Evolutionary conservation across 2,113 vertebrate species (phyloP).

Genomic region (Podiceps cristatus): DNA sequence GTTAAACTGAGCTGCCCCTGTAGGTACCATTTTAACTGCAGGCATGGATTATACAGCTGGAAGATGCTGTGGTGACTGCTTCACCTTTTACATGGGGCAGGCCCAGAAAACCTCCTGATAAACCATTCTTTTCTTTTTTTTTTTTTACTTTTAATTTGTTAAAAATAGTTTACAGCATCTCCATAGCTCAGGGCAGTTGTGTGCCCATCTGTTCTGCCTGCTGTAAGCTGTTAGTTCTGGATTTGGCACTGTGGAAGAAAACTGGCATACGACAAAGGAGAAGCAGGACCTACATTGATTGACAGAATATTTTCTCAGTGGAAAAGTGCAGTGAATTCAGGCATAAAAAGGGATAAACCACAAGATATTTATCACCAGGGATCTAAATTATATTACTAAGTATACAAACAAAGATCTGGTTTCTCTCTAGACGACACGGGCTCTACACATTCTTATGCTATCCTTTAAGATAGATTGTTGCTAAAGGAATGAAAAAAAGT

Average conservation of each 20-base stretch:
- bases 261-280: not conserved
- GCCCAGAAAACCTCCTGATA: not conserved
- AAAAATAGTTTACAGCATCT: constrained; percentile 28
- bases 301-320: constrained; percentile 49
- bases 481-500: constrained; percentile 5
- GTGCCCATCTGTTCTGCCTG: constrained; percentile 54
- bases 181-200: constrained; percentile 48
- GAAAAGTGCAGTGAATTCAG: constrained; percentile 28
- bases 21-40: not conserved
- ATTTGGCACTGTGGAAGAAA: constrained; percentile 37
- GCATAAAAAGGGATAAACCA: constrained; percentile 41
- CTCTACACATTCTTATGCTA: not conserved
- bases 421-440: not conserved
- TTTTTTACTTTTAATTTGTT: not conserved
- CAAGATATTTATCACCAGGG: constrained; percentile 19
- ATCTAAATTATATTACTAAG: constrained; percentile 36
- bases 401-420: constrained; percentile 32
- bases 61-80: not conserved
- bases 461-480: not conserved
- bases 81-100: not conserved
- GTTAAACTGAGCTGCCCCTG: not conserved
- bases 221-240: constrained; percentile 43
- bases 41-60: not conserved
- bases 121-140: not conserved
- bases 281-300: constrained; percentile 18